A percentile compares a stretch with the other conserved stretches of the same genome.
Evolutionary conservation across 2,113 vertebrate species (phyloP).

Genomic region (Vulpes ferrilata): DNA sequence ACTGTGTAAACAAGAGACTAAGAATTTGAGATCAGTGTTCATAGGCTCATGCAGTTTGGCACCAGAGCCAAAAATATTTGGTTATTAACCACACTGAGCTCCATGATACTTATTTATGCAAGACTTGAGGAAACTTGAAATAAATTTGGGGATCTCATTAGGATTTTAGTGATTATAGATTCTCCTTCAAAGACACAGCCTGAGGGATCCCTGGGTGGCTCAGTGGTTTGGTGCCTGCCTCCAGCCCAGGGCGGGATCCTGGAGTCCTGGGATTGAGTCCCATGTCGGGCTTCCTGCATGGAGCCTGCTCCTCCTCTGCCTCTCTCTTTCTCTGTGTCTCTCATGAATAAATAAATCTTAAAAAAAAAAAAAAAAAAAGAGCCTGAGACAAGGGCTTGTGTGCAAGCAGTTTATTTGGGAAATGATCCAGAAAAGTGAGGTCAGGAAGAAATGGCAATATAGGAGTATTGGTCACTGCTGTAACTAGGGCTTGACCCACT

Average conservation of each 20-base stretch:
- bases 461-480: background rate
- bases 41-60: background rate
- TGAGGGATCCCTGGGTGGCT: background rate
- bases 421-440: background rate
- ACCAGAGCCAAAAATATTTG: background rate
- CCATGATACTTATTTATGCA: background rate
- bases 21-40: background rate
- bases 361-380: background rate
- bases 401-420: constrained; percentile 7
- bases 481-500: background rate
- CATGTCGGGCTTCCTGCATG: too few relatives aligned
- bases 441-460: background rate
- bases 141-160: constrained; percentile 22
- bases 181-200: background rate
- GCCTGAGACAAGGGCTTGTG: background rate
- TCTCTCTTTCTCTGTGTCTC: too few relatives aligned
- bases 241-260: too few relatives aligned
- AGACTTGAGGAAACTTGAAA: constrained; percentile 6
- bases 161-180: constrained; percentile 12
- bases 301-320: too few relatives aligned
- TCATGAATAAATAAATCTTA: too few relatives aligned
- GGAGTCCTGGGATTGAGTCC: too few relatives aligned
- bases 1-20: background rate
- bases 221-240: too few relatives aligned
- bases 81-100: background rate